Base-by-base conservation (phyloP, 2,797 vertebrate genomes). In the Pteropus rufus region DNA sequence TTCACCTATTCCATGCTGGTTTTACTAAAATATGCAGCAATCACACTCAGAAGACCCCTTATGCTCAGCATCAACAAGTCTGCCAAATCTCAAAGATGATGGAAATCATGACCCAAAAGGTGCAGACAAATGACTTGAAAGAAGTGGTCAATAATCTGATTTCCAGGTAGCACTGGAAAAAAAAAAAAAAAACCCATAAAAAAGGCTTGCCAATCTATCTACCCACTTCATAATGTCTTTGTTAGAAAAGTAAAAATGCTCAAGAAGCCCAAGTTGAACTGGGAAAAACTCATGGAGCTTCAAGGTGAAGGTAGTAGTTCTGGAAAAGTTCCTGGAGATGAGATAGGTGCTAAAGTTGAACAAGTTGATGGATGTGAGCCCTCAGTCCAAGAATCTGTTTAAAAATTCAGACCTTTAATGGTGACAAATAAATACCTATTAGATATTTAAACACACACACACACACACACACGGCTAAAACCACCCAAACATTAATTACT, bases 401-500 rank as follows among this genome's bases (percentile, higher is more conserved):
- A 49, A 65, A 65, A 65, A 65, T 83, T 65, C 60, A 49, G 44
- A 36, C 31, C 62, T 83, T 83, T 64, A 65, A 65, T 65, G 26
- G 41, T 83, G 44, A 65, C 31, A 65, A 49, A 34, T 83, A 65
- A 65, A 83, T 49, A 21, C n/a, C 60, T 83, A 65, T 49, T 34
- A 26, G 49, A 65, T 49, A 31, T 82, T 65, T 34, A 16, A 34
- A 65, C 15, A 49, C 49, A 49, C 49, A 49, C 46, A 44, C 44
- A 46, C 44, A 46, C 46, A 49, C 49, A 49, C 49, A 49, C 49
- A 49, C 49, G n/a, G 58, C 31, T 4, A 67, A 41, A 10, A 15
- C n/a, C 24, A 19, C 31, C 21, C 62, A 73, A n/a, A 26, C 3
- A 15, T 16, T 23, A 58, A 54, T 92, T 87, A 99, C 99, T 97